Percentiles rank a stretch among this genome's conserved stretches.
phyloP scores from a whole-genome alignment of 2,113 vertebrate genomes.

The Hassar affinis region DNA sequence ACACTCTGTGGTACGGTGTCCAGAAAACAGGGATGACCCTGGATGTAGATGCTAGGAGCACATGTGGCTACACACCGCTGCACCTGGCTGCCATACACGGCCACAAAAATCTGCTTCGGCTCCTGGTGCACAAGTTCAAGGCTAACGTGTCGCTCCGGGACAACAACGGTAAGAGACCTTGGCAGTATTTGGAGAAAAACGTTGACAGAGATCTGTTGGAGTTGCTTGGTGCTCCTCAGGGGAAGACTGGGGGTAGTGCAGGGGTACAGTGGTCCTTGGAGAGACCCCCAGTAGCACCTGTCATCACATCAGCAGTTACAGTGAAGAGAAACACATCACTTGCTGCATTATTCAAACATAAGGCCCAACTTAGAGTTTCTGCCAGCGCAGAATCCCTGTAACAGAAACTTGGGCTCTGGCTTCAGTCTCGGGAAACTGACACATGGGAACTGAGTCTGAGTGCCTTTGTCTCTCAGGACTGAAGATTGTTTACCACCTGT shows the following conservation, averaged over 20 bases:
- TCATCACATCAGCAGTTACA: background rate
- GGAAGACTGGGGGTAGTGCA: background rate
- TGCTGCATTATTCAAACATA: slow-evolving; percentile 72
- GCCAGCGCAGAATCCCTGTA: slow-evolving; percentile 47
- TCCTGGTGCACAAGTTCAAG: slow-evolving; percentile 82
- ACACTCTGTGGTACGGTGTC: slow-evolving; percentile 77
- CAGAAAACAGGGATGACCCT: slow-evolving; percentile 70
- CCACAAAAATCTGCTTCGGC: slow-evolving; percentile 77
- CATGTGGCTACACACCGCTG: slow-evolving; percentile 86
- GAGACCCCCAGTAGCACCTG: background rate
- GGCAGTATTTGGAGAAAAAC: slow-evolving; percentile 81
- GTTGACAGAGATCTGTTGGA: slow-evolving; percentile 74
- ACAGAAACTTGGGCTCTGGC: background rate
- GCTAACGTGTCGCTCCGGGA: slow-evolving; percentile 81
- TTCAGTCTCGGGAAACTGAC: background rate
- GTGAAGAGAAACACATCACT: slow-evolving; percentile 70
- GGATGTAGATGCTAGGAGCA: slow-evolving; percentile 75
- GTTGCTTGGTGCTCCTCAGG: slow-evolving; percentile 77
- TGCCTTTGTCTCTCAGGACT: background rate
- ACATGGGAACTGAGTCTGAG: too few relatives aligned
- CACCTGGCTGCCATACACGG: slow-evolving; percentile 89
- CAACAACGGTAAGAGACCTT: slow-evolving; percentile 81
- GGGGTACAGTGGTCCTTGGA: slow-evolving; percentile 1
- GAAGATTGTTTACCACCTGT: too few relatives aligned
- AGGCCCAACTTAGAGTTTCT: slow-evolving; percentile 51